phyloP scores from a whole-genome alignment of 2,888 invertebrate genomes.

The Thysanoteuthis rhombus region DNA sequence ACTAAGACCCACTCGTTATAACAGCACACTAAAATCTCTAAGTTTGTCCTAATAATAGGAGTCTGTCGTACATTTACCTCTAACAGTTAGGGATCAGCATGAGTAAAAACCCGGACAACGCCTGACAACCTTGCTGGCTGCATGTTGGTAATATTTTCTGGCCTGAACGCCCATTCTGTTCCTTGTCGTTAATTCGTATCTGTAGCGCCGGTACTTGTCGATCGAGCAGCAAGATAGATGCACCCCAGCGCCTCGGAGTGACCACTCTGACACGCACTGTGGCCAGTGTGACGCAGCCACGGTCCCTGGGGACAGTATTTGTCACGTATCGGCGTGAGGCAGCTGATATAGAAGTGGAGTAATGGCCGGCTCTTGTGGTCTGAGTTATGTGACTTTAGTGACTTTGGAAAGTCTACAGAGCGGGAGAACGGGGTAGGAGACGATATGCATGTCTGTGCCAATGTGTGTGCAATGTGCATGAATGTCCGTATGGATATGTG shows the following conservation, averaged over 20 bases:
- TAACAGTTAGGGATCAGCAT: too few relatives aligned
- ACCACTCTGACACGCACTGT: background rate
- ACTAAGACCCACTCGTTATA: too few relatives aligned
- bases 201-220: background rate
- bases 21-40: too few relatives aligned
- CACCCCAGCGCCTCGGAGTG: background rate
- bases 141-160: background rate
- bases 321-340: background rate
- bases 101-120: too few relatives aligned
- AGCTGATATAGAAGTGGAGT: background rate
- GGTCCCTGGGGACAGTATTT: background rate
- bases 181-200: background rate
- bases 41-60: too few relatives aligned
- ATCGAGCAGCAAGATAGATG: background rate
- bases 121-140: too few relatives aligned
- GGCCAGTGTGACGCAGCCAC: background rate
- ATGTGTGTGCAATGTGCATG: too few relatives aligned
- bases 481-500: too few relatives aligned
- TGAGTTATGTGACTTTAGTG: background rate
- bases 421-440: background rate
- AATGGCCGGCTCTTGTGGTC: background rate
- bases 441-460: background rate
- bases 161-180: background rate
- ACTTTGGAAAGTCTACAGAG: background rate
- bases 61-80: too few relatives aligned